Conservation (phyloP, 2,113 vertebrate species). For the Prunella fulvescens region DNA sequence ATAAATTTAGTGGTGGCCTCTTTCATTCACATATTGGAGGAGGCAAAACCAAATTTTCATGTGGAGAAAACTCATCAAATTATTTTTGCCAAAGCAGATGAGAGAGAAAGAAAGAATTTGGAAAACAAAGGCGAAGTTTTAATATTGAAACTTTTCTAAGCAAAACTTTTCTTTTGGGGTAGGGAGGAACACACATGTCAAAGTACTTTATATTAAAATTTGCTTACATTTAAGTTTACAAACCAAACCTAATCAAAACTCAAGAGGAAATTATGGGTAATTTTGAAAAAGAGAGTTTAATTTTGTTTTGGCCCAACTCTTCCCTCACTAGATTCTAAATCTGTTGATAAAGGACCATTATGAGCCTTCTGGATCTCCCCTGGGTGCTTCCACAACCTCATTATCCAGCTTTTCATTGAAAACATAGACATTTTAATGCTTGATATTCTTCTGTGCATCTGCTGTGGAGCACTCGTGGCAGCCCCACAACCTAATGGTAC, state of each 20-base stretch:
- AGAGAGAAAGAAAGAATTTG: background rate
- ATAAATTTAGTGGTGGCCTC: background rate
- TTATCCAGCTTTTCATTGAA: background rate
- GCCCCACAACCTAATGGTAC: background rate
- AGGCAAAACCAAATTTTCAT: background rate
- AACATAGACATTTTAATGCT: background rate
- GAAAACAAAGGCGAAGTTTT: background rate
- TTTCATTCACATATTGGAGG: background rate
- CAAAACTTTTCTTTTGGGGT: background rate
- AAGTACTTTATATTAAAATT: background rate
- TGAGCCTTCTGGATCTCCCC: background rate
- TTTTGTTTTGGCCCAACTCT: background rate
- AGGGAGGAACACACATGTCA: background rate
- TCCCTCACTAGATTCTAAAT: background rate
- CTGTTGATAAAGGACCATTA: background rate
- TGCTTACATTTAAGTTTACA: background rate
- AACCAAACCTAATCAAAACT: background rate
- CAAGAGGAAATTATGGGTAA: background rate
- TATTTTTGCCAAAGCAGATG: background rate
- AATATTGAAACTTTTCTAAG: background rate
- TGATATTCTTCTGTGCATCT: background rate
- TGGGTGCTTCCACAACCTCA: background rate
- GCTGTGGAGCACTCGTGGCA: background rate
- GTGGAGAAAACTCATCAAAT: background rate
- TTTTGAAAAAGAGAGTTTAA: background rate